A percentile compares a stretch with the other conserved stretches of the same genome.
Conservation (phyloP, 2,888 invertebrate species). For the Danaus chrysippus region DNA sequence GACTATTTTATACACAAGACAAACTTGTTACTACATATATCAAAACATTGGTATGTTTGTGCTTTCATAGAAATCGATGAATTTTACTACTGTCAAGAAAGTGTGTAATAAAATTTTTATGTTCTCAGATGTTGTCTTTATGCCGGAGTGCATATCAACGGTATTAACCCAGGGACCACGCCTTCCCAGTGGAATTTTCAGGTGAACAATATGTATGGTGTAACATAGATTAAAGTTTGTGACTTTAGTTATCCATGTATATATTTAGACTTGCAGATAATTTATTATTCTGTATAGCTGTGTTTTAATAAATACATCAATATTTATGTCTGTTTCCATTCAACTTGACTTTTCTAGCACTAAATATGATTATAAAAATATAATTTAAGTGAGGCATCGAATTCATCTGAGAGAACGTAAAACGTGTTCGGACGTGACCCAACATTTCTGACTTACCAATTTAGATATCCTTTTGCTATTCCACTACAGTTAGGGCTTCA, state of each 20-base stretch:
- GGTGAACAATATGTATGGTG: conserved; percentile 38
- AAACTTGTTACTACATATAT: too few species aligned
- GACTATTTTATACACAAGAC: too few species aligned
- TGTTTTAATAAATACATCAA: too few species aligned
- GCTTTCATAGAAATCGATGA: not conserved
- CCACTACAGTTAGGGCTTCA: not conserved
- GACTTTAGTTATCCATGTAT: not conserved
- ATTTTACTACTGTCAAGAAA: conserved; percentile 7
- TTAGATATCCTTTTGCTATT: not conserved
- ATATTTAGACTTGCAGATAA: too few species aligned
- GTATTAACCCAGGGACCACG: conserved; percentile 91
- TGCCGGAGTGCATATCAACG: conserved; percentile 87
- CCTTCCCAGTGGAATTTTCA: conserved; percentile 85
- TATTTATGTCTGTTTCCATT: too few species aligned
- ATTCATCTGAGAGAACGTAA: conserved; percentile 1
- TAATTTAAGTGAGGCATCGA: too few species aligned
- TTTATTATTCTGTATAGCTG: too few species aligned
- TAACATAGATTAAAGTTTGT: not conserved
- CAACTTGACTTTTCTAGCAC: too few species aligned
- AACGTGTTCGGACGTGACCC: not conserved
- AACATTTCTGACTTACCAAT: not conserved
- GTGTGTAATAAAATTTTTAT: conserved; percentile 11
- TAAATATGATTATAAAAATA: too few species aligned
- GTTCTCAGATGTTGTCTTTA: conserved; percentile 83
- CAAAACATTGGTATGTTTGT: not conserved